A percentile compares a stretch with the other conserved stretches of the same genome.
phyloP scores from a whole-genome alignment of 2,888 invertebrate genomes.

The Abrostola triplasia region DNA sequence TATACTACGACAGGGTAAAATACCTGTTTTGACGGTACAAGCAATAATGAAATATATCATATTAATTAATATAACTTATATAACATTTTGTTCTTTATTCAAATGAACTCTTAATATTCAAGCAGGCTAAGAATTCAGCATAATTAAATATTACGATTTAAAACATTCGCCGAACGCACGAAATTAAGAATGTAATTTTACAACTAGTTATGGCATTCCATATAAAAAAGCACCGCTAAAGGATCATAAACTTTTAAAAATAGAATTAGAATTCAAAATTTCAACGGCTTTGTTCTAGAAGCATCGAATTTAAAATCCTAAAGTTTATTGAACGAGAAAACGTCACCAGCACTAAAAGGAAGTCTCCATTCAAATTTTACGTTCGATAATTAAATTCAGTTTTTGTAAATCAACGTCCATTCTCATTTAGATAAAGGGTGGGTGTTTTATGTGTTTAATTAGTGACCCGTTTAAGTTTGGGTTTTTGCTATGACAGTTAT shows the following conservation, averaged over 20 bases:
- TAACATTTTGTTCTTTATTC: too few relatives aligned
- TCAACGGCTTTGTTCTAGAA: background rate
- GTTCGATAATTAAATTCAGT: slow-evolving; percentile 48
- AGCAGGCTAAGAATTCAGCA: too few relatives aligned
- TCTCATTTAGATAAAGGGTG: slow-evolving; percentile 64
- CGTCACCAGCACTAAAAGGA: slow-evolving; percentile 23
- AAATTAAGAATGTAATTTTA: background rate
- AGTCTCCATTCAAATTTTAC: slow-evolving; percentile 30
- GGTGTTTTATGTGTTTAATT: slow-evolving; percentile 53
- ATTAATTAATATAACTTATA: too few relatives aligned
- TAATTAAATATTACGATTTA: too few relatives aligned
- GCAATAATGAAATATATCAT: too few relatives aligned
- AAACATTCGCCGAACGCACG: too few relatives aligned
- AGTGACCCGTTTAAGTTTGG: background rate
- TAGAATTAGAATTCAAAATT: slow-evolving; percentile 3
- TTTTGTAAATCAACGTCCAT: slow-evolving; percentile 63
- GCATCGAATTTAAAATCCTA: slow-evolving; percentile 15
- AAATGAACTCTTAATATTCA: too few relatives aligned
- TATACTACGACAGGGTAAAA: too few relatives aligned
- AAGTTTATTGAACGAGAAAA: slow-evolving; percentile 14
- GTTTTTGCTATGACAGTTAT: background rate
- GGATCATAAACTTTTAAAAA: background rate
- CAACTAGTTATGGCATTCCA: background rate
- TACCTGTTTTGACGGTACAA: too few relatives aligned
- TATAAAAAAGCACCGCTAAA: background rate